Percentiles rank a stretch among this genome's conserved stretches.
Conservation (phyloP, 2,113 vertebrate species). For the Carettochelys insculpta region DNA sequence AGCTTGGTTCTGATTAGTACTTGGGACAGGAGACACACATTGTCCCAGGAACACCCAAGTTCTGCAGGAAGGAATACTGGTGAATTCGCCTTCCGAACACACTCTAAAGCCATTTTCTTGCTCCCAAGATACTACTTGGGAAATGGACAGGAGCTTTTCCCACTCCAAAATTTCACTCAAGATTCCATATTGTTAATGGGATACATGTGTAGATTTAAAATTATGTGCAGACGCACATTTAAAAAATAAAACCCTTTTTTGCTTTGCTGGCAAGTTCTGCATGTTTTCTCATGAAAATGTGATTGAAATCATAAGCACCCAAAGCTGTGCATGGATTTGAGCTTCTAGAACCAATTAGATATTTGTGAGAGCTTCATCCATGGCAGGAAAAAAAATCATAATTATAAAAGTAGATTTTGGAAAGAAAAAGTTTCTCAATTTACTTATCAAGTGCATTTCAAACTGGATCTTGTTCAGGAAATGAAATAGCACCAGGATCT, state of each 20-base stretch:
- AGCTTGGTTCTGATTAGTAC: conserved; percentile 22
- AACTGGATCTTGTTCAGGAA: background rate
- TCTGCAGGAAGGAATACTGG: background rate
- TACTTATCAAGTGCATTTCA: background rate
- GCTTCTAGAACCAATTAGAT: background rate
- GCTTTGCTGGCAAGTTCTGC: background rate
- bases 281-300: background rate
- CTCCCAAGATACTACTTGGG: background rate
- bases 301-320: background rate
- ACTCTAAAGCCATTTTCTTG: background rate
- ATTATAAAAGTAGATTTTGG: background rate
- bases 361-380: background rate
- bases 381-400: background rate
- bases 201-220: background rate
- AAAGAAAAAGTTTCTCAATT: background rate
- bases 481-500: background rate
- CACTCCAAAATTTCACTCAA: background rate
- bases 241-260: background rate
- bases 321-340: background rate
- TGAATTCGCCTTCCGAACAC: background rate
- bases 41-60: conserved; percentile 6
- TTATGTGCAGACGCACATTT: background rate
- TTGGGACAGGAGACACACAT: background rate
- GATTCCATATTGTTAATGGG: background rate
- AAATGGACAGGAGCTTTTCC: background rate